Base-by-base conservation (phyloP, 2,113 vertebrate species). In the Pluvianellus socialis region DNA sequence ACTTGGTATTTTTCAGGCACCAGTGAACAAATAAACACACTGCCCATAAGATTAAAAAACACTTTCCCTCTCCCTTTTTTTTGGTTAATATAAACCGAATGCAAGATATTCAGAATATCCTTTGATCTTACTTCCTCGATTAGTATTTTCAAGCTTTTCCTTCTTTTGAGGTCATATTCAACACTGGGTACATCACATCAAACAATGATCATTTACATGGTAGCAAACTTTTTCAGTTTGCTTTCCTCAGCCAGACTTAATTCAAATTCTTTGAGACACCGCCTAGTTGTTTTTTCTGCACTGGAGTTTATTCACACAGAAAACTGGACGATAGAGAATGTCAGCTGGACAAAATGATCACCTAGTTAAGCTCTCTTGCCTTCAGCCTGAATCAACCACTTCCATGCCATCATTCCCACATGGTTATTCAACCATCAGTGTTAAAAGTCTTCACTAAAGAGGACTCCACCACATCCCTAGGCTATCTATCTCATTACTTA, bases 331-430 rank as follows among this genome's bases (percentile, higher is more conserved):
- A 44, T 27, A 73, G 26, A 87, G 61, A 79, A 87, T 91, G 77
- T 91, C 74, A 93, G 49, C 33, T 80, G 56, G 44, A 63, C 75
- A 80, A 95, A 95, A 93, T 52, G 5, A 93, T 90, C 33, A 67
- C 67, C 56, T 71, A 86, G 63, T 86, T 95, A 91, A 95, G 56
- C 49, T 61, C 77, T 59, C 74, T 91, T 91, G 66, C 81, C 66
- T 92, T 95, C 90, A 87, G 44, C 28, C 84, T 85, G 44, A 79
- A 95, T 96, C 80, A 94, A 19, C 30, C 89, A 55, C 53, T 87
- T 95, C 73, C 56, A 10, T 75, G 53, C 75, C 70, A 87, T 56
- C 52, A 53, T 72, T 96, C 70, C 61, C 61, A 72, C 56, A 56
- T 4, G 3, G 15, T 91, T 94, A 91, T 95, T 95, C 70, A 96